These are phyloP conservation scores for Pangasius djambal DNA, from an alignment of 2,797 vertebrate species.

Conservation along the genomic window DNA sequence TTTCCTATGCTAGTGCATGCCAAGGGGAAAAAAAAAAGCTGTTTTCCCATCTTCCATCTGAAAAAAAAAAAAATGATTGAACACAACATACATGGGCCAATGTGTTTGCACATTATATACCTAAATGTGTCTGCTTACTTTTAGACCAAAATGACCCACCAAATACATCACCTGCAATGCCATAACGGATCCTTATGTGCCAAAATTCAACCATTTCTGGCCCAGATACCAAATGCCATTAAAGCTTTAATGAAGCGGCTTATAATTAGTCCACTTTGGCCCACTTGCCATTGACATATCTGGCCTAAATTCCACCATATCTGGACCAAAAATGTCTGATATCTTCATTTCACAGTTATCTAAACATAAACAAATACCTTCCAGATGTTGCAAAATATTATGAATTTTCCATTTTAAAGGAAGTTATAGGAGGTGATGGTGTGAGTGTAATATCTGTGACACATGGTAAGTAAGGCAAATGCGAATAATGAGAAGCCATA, in stretches of 20 bases:
- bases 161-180: neutral
- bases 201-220: neutral
- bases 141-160: neutral
- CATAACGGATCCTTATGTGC: neutral
- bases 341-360: neutral
- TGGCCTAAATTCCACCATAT: neutral
- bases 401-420: neutral
- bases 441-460: neutral
- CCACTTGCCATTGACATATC: neutral
- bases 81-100: neutral
- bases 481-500: neutral
- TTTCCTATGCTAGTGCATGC: neutral
- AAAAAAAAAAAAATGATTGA: neutral
- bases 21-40: neutral
- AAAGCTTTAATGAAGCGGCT: neutral
- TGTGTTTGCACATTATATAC: neutral
- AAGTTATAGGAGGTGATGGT: neutral
- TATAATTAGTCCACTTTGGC: neutral
- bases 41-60: neutral
- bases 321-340: neutral
- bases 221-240: neutral
- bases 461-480: neutral
- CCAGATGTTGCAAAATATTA: neutral
- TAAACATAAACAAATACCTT: neutral
- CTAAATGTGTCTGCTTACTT: neutral